These are phyloP conservation scores for Dicyrtoma fusca DNA, from an alignment of 2,888 invertebrate species.

Conservation along the genomic window DNA sequence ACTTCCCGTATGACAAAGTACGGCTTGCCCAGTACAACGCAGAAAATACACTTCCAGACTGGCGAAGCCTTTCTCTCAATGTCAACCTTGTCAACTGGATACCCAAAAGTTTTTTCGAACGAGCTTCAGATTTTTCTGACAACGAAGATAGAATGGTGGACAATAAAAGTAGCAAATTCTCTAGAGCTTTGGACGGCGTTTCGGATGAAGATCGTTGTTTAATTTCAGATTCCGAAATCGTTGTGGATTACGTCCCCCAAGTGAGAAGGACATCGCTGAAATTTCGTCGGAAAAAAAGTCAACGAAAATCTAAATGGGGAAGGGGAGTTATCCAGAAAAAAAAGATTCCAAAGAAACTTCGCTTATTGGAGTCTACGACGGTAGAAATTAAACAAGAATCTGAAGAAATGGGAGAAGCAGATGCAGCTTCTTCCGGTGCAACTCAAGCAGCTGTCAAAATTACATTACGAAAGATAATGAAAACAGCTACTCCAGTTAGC, in stretches of 20 bases:
- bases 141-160: not conserved
- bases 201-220: slow-evolving; percentile 21
- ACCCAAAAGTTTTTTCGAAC: slow-evolving; percentile 29
- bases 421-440: too few relatives aligned
- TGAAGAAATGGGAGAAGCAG: not conserved
- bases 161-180: too few relatives aligned
- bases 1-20: slow-evolving; percentile 46
- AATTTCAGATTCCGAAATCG: slow-evolving; percentile 29
- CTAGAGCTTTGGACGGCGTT: not conserved
- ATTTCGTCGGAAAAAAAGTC: too few relatives aligned
- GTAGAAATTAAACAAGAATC: not conserved
- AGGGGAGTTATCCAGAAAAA: slow-evolving; percentile 21
- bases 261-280: not conserved
- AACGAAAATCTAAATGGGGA: slow-evolving; percentile 10
- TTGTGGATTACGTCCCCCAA: not conserved
- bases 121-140: not conserved
- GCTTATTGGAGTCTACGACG: not conserved
- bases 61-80: slow-evolving; percentile 38
- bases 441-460: too few relatives aligned
- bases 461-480: too few relatives aligned
- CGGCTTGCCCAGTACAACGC: slow-evolving; percentile 9
- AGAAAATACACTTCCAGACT: slow-evolving; percentile 46
- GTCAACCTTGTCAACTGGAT: slow-evolving; percentile 47
- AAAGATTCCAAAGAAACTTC: not conserved
- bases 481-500: not conserved